Base-by-base conservation (phyloP, 2,797 vertebrate species). In the Dermochelys coriacea region DNA sequence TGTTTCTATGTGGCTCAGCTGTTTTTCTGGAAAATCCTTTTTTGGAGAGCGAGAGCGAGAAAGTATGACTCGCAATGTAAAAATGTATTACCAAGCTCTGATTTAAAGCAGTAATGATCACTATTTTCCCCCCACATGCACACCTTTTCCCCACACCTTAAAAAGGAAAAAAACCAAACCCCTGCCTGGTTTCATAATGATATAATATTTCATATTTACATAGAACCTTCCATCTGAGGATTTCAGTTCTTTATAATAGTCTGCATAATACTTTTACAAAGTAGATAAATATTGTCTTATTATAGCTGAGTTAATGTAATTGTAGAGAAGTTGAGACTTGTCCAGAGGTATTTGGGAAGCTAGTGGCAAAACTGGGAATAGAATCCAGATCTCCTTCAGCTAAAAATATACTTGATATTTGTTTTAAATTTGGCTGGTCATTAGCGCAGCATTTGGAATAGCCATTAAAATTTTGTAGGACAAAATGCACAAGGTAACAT, bases 1-100 rank as follows among this genome's bases (percentile, higher is more conserved):
- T 81, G 34, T 71, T 91, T 82, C 64, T 94, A 10, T 85, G 61
- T 92, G 82, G 49, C 64, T 91, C 59, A 81, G 78, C 47, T 87
- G 0, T 87, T 92, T 87, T 88, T 68, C 47, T 86, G 79, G 54
- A 88, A 79, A 86, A 49, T 75, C 7, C 31, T 21, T 4, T 16
- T 12, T 51, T 59, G 45, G 29, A 45, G 37, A 41, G 41, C 5
- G 57, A 9, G 52, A 52, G 52, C 52, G 51, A 86, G 31, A 6
- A 85, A 77, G 21, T 83, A 47, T 71, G 71, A 87, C 16, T 85
- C 4, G 71, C 71, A 8, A 27, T 83, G 2, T 82, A 80, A 89
- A 94, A 91, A 41, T 49, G 19, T 41, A 5, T 91, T 21, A 6
- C 7, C 34, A 81, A 52, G 18, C 93, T 93, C 5, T 80, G 1